Percentiles rank a stretch among this genome's conserved stretches.
Conservation (phyloP, 2,888 invertebrate species). For the Acrobasis consociella region DNA sequence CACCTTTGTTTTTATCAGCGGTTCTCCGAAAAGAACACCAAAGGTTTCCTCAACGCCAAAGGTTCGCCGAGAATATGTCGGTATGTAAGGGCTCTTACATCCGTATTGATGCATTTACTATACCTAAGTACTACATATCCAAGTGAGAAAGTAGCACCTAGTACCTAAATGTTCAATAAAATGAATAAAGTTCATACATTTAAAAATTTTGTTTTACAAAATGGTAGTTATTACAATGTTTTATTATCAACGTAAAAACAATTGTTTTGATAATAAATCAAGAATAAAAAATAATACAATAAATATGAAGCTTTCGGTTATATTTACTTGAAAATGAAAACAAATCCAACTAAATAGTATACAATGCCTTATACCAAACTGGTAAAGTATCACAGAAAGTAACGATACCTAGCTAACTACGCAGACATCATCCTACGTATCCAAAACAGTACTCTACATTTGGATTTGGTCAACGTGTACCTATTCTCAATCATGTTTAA, state of each 20-base stretch:
- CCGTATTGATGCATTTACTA: not conserved
- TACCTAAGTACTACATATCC: slow-evolving; percentile 10
- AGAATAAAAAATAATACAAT: slow-evolving; percentile 32
- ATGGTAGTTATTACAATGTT: slow-evolving; percentile 20
- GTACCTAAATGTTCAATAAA: slow-evolving; percentile 20
- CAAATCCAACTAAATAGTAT: slow-evolving; percentile 55
- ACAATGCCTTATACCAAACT: slow-evolving; percentile 76
- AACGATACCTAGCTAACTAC: slow-evolving; percentile 80
- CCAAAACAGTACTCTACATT: slow-evolving; percentile 56
- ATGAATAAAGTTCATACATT: slow-evolving; percentile 17
- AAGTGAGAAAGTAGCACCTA: slow-evolving; percentile 24
- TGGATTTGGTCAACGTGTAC: slow-evolving; percentile 64
- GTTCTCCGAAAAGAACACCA: not conserved
- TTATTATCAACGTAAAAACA: slow-evolving; percentile 10
- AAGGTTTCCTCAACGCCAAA: not conserved
- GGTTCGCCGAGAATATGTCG: not conserved
- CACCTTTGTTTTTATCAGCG: not conserved
- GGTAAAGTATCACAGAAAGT: slow-evolving; percentile 83
- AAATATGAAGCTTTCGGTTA: slow-evolving; percentile 29
- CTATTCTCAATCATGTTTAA: slow-evolving; percentile 16
- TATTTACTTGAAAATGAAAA: slow-evolving; percentile 34
- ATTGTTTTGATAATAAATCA: slow-evolving; percentile 16
- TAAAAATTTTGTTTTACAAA: slow-evolving; percentile 22
- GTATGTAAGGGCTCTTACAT: not conserved
- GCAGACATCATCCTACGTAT: slow-evolving; percentile 59